Percentiles rank a stretch among this genome's conserved stretches.
These are phyloP conservation scores for Allygus modestus DNA, from an alignment of 2,888 invertebrate species.

Conservation along the genomic window DNA sequence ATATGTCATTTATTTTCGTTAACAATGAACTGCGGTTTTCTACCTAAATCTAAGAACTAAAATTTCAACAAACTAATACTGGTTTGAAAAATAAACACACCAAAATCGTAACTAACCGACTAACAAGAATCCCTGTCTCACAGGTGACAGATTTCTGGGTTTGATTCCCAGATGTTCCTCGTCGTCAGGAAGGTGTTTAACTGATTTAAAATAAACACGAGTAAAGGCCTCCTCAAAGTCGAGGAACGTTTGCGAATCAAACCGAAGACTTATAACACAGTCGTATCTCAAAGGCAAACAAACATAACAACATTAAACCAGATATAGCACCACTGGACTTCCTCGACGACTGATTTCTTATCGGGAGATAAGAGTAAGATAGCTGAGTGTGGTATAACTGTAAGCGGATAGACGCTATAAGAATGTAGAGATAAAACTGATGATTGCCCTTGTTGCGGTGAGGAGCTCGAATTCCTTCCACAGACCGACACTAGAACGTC, in stretches of 20 bases:
- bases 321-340: conserved; percentile 29
- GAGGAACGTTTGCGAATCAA: neutral
- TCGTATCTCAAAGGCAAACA: conserved; percentile 37
- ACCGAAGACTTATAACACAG: conserved; percentile 33
- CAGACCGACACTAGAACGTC: conserved; percentile 6
- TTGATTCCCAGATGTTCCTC: neutral
- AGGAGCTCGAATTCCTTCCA: neutral
- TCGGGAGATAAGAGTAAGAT: conserved; percentile 18
- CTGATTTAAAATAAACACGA: neutral
- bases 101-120: conserved; percentile 52
- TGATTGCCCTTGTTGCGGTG: conserved; percentile 23
- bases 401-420: conserved; percentile 39
- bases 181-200: neutral
- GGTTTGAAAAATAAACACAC: conserved; percentile 53
- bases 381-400: conserved; percentile 22
- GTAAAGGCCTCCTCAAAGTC: neutral
- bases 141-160: neutral
- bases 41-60: conserved; percentile 57
- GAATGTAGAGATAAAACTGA: conserved; percentile 33
- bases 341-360: conserved; percentile 34
- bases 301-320: conserved; percentile 37
- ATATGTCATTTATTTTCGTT: conserved; percentile 61
- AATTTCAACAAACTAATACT: conserved; percentile 51
- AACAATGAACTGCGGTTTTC: conserved; percentile 47
- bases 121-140: conserved; percentile 23